Conservation (phyloP, 2,797 vertebrate genomes). For the Xerus rutilus region DNA sequence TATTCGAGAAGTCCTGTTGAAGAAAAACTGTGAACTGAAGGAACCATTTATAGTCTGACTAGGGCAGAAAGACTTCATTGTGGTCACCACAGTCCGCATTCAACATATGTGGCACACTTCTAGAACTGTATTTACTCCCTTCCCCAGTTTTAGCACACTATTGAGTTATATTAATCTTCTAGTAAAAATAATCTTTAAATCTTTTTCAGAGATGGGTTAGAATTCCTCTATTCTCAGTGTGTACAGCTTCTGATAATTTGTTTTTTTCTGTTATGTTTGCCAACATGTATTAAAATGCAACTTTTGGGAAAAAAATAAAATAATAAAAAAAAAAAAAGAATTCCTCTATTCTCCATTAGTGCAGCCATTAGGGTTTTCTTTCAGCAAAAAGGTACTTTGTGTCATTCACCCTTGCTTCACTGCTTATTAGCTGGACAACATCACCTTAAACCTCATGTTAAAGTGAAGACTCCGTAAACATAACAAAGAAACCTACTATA, state of each 20-base stretch:
- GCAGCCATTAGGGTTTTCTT: constrained; percentile 18
- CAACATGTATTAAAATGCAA: too few species aligned
- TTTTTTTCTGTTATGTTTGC: too few species aligned
- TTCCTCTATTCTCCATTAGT: not conserved
- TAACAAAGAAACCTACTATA: not conserved
- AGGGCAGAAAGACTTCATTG: not conserved
- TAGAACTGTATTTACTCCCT: not conserved
- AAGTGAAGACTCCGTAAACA: constrained; percentile 5
- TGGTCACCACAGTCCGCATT: not conserved
- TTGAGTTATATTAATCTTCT: not conserved
- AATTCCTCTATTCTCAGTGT: too few species aligned
- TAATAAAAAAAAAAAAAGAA: too few species aligned
- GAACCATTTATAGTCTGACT: not conserved
- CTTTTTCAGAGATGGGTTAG: not conserved
- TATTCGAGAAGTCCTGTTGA: not conserved
- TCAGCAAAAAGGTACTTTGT: not conserved
- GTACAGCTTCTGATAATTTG: too few species aligned
- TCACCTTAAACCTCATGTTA: not conserved
- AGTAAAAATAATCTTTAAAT: not conserved
- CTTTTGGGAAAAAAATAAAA: too few species aligned
- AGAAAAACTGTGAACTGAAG: not conserved
- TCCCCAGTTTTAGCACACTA: not conserved
- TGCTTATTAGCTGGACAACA: not conserved
- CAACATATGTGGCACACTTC: not conserved
- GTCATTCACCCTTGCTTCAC: not conserved